phyloP scores from a whole-genome alignment of 2,113 vertebrate species.

The Pogonocichla stellata region DNA sequence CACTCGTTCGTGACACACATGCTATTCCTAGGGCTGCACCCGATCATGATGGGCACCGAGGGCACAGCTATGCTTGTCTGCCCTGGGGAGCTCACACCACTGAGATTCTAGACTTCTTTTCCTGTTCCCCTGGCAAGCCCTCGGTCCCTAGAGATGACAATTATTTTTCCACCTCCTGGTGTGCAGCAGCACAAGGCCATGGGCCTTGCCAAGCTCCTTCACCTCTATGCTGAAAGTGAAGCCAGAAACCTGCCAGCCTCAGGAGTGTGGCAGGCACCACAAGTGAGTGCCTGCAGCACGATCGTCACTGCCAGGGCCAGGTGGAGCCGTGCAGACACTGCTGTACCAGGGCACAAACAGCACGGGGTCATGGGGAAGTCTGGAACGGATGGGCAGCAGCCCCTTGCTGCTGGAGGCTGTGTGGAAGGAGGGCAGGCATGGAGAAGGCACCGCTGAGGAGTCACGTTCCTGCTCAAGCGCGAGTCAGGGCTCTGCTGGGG shows the following conservation, averaged over 20 bases:
- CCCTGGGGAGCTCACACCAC: fast-evolving
- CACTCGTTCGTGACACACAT: fast-evolving
- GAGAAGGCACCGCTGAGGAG: not conserved
- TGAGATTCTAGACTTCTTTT: not conserved
- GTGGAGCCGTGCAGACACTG: fast-evolving
- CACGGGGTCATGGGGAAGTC: not conserved
- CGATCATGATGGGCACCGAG: too few species aligned
- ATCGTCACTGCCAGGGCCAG: fast-evolving
- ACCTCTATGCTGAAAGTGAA: not conserved
- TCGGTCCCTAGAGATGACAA: not conserved
- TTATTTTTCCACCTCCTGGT: not conserved
- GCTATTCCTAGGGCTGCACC: not conserved
- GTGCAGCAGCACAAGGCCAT: fast-evolving
- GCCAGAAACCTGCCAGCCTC: not conserved
- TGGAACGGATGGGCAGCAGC: not conserved
- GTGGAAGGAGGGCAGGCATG: not conserved
- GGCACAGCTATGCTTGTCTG: fast-evolving
- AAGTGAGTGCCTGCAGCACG: fast-evolving
- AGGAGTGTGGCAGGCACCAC: fast-evolving
- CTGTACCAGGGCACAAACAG: fast-evolving
- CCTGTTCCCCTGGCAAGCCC: not conserved
- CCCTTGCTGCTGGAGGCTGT: not conserved
- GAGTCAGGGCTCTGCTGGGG: not conserved
- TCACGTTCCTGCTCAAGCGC: not conserved
- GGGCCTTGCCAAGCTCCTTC: not conserved